Base-by-base conservation (phyloP, 1,140 invertebrate genomes). In the Zaprionus inermis region DNA sequence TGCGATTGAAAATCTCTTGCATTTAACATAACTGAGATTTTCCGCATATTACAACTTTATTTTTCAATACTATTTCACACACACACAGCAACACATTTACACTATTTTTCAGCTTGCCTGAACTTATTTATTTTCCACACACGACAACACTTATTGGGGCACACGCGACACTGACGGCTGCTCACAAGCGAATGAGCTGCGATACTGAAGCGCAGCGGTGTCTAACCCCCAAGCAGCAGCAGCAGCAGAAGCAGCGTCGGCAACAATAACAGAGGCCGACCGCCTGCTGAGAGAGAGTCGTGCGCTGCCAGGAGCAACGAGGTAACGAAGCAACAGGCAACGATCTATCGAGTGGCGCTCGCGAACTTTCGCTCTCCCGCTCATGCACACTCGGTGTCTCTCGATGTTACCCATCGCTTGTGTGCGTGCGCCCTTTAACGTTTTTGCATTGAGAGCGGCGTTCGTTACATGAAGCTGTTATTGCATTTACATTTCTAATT, bases 151-250 rank as follows among this genome's bases (percentile, higher is more conserved):
- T 80, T 78, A 32, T 41, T 59, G 46, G 76, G 81, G 81, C 84
- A 89, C 84, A 89, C 84, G 84, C 84, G 73, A 88, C 84, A 84
- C 84, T 89, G 84, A 88, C 84, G 84, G 81, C 84, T 90, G 84
- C 84, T 89, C 76, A 65, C 81, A 84, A 84, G 85, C 84, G 84
- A 89, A 84, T 89, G 84, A 89, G 66, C 57, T 51, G n/a, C 58
- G 55, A 74, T 52, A 34, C 52, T 14, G 18, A 38, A 70, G 66
- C 72, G 28, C 58, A 58, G 34, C 36, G n/a, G 14, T 46, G 59
- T 58, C 67, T 74, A 74, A 70, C 72, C 72, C 66, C 41, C 34
- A 61, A 57, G 16, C 58, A 60, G 46, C 12, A 20, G 38, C 65
- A 41, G 0, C 5, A 28, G 5, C 24, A 28, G 24, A 3, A 28